Evolutionary conservation across 2,797 vertebrate genomes (phyloP).

Genomic region (Girardinus metallicus): DNA sequence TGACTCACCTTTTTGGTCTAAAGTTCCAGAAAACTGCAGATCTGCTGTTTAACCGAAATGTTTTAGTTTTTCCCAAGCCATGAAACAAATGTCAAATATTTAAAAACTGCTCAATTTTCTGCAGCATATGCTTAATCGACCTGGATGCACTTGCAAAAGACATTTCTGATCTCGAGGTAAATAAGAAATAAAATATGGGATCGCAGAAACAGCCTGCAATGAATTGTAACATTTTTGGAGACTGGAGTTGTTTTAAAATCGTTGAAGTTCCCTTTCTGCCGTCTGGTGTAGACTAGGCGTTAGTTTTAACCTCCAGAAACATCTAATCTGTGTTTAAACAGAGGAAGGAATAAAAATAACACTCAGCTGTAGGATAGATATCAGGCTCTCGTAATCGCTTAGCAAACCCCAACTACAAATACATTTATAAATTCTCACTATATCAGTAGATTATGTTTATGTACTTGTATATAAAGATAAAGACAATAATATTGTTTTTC

Average conservation of each 20-base stretch:
- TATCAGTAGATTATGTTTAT: neutral
- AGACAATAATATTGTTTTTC: neutral
- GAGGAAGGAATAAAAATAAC: neutral
- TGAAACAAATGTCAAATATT: neutral
- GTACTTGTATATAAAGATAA: neutral
- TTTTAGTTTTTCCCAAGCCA: neutral
- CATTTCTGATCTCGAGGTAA: neutral
- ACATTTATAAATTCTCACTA: neutral
- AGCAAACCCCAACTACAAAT: neutral
- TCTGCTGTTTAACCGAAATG: neutral
- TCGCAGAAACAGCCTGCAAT: too few species aligned
- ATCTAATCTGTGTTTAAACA: neutral
- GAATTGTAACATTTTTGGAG: neutral
- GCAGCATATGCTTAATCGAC: neutral
- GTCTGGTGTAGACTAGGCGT: neutral
- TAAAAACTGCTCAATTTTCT: neutral
- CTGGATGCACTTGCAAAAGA: neutral
- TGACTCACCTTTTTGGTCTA: neutral
- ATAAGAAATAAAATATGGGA: neutral
- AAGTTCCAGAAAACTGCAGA: neutral
- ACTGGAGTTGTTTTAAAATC: neutral
- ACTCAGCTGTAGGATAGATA: neutral
- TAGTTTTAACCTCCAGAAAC: neutral
- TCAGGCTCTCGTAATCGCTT: neutral
- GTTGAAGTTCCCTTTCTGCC: neutral